These are phyloP conservation scores for Salvelinus alpinus DNA, from an alignment of 2,113 vertebrate genomes.

Conservation along the genomic window DNA sequence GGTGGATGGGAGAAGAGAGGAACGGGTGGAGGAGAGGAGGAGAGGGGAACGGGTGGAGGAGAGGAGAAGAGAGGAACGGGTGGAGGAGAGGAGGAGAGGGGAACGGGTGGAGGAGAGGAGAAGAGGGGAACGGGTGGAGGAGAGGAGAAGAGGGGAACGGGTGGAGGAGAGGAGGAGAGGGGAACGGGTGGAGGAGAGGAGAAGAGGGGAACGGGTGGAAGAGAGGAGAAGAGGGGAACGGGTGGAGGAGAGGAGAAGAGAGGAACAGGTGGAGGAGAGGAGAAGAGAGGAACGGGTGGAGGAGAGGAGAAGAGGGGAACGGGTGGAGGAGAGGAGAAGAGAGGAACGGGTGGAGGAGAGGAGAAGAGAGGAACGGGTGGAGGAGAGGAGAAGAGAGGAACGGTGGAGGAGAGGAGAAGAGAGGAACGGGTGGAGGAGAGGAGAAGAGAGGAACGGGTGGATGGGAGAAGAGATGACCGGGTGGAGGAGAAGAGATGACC, in stretches of 20 bases:
- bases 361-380: no score
- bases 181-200: no score
- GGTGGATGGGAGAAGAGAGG: not conserved
- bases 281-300: no score
- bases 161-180: no score
- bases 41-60: conserved; percentile 3
- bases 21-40: no score
- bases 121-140: conserved; percentile 52
- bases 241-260: not conserved
- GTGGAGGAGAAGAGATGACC: not conserved
- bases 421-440: not conserved
- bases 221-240: not conserved
- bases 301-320: not conserved
- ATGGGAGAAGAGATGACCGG: not conserved
- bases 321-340: not conserved
- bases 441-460: not conserved
- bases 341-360: no score
- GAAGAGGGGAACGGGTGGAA: no score
- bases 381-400: no score
- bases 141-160: conserved; percentile 37
- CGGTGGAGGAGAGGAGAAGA: not conserved
- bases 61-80: conserved; percentile 21
- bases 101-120: not conserved
- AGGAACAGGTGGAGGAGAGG: conserved; percentile 26
- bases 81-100: no score